Base-by-base conservation (phyloP, 2,113 vertebrate genomes). In the Leptobrachium leishanense region DNA sequence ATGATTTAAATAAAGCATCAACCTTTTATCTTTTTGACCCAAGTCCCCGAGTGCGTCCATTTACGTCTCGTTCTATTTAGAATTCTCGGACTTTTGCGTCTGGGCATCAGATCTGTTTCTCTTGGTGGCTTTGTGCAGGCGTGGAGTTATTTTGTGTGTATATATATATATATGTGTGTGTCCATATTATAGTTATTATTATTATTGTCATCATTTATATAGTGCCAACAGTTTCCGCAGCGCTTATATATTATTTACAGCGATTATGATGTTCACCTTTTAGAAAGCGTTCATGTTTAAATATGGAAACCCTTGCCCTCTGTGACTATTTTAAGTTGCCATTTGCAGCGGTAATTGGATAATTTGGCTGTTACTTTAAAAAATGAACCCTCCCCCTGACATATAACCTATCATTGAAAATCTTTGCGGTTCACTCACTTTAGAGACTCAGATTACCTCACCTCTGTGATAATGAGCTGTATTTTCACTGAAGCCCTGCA, bases 351-450 rank as follows among this genome's bases (percentile, higher is more conserved):
- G 43, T 43, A 79, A 55, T 79, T 79, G 64, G 44, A 72, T 79
- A 43, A 73, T 73, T 66, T 54, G 43, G 41, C 3, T 46, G 67
- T 73, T 67, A 57, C n/a, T 42, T 67, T 73, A 43, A 66, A 50
- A 59, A 39, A 57, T 73, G 5, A 43, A 55, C 77, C 43, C 43
- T 54, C 43, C 44, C 31, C 65, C 65, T 80, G 64, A 74, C 78
- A 68, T 57, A 43, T 40, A 66, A 59, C 53, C 71, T 74, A 57
- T 74, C 55, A 72, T 72, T 72, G 44, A 79, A 70, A 43, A 43
- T 72, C 59, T 77, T 50, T 79, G 77, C 43, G 57, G 69, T 79
- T 72, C 68, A 42, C 44, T 79, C 68, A 64, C 57, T 67, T 77
- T 31, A 44, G n/a, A 15, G 43, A 70, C 67, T 79, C 59, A 65